These are phyloP conservation scores for Tetragonisca angustula DNA, from an alignment of 2,888 invertebrate genomes.

Conservation along the genomic window DNA sequence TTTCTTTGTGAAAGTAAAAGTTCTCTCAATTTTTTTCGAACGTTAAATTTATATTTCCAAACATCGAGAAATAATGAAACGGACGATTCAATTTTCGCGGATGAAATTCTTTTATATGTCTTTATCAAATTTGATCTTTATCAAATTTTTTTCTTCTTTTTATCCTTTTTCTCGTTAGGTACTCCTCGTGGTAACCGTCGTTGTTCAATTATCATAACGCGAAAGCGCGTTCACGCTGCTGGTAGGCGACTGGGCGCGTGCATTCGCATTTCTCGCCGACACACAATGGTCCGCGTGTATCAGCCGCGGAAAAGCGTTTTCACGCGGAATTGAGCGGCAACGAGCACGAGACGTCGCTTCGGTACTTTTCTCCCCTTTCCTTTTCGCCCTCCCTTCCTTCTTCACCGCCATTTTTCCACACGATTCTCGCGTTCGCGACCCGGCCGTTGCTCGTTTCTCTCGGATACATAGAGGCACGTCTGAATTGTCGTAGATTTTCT, in stretches of 20 bases:
- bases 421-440: conserved; percentile 28
- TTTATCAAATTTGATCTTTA: background rate
- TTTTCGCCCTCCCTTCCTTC: background rate
- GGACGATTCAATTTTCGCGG: background rate
- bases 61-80: background rate
- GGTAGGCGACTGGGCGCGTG: background rate
- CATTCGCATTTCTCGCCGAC: background rate
- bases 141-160: background rate
- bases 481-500: conserved; percentile 80
- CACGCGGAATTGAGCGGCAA: conserved; percentile 73
- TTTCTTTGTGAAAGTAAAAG: no score
- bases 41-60: no score
- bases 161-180: background rate
- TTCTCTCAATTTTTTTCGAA: no score
- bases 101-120: background rate
- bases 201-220: conserved; percentile 9
- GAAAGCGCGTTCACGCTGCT: background rate
- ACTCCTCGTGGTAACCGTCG: background rate
- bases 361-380: conserved; percentile 45
- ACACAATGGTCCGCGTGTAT: conserved; percentile 8
- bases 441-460: conserved; percentile 49
- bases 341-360: conserved; percentile 49
- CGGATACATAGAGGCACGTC: conserved; percentile 53
- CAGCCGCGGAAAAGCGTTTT: conserved; percentile 67
- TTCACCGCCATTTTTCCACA: conserved; percentile 27